phyloP scores from a whole-genome alignment of 2,888 invertebrate species.

The Seladonia tumulorum region DNA sequence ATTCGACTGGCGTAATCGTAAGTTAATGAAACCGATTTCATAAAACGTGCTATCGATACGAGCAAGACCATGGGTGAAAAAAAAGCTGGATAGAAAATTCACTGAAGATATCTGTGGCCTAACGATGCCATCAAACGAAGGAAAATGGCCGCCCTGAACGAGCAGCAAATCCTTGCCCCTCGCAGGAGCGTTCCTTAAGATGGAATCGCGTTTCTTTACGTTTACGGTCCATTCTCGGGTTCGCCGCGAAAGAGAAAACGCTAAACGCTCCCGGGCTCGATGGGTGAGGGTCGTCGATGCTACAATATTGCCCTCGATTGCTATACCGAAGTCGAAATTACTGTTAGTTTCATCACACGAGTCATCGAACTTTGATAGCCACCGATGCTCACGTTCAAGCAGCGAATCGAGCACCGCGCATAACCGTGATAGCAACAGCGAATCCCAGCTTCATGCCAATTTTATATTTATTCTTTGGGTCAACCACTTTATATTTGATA shows the following conservation, averaged over 20 bases:
- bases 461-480: background rate
- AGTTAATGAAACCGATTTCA: conserved; percentile 35
- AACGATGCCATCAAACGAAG: conserved; percentile 43
- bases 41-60: conserved; percentile 30
- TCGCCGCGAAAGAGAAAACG: conserved; percentile 28
- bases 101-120: conserved; percentile 38
- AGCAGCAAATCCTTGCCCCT: conserved; percentile 55
- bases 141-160: conserved; percentile 52
- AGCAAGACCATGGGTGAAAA: conserved; percentile 19
- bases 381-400: background rate
- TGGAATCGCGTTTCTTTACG: conserved; percentile 48
- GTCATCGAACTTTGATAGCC: conserved; percentile 4
- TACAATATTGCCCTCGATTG: background rate
- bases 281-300: background rate
- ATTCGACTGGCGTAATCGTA: conserved; percentile 21
- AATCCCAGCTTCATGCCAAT: background rate
- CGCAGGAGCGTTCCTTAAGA: conserved; percentile 51
- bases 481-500: conserved; percentile 14
- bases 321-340: background rate
- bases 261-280: conserved; percentile 18
- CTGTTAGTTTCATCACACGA: conserved; percentile 7
- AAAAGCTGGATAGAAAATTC: conserved; percentile 49
- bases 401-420: background rate
- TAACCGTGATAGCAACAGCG: background rate
- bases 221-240: conserved; percentile 40